These are phyloP conservation scores for Physocephala rufipes DNA, from an alignment of 2,888 invertebrate genomes.

Conservation along the genomic window DNA sequence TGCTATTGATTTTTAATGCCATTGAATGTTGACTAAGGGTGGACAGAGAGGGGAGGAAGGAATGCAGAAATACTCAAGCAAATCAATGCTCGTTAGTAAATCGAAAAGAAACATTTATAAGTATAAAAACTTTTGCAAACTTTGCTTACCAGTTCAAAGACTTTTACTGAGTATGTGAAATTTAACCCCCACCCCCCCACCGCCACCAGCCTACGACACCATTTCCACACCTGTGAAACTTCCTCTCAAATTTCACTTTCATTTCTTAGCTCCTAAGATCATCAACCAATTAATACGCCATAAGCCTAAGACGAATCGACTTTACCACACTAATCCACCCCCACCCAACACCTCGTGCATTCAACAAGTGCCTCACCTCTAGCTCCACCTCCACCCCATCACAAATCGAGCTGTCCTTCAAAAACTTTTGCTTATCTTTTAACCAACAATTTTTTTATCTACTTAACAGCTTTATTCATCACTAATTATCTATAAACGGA, in stretches of 20 bases:
- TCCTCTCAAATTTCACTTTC: too few relatives aligned
- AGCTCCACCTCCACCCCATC: background rate
- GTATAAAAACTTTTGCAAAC: too few relatives aligned
- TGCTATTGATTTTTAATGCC: conserved; percentile 29
- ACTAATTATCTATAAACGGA: conserved; percentile 32
- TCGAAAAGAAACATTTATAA: too few relatives aligned
- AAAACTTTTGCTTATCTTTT: background rate
- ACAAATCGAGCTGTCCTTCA: too few relatives aligned
- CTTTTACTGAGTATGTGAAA: background rate
- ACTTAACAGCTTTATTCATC: conserved; percentile 44
- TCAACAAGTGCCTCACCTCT: conserved; percentile 33
- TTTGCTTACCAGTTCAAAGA: background rate
- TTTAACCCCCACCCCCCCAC: background rate
- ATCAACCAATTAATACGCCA: too few relatives aligned
- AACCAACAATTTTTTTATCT: background rate
- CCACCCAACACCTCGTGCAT: conserved; percentile 23
- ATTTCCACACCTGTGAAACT: too few relatives aligned
- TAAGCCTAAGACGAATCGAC: background rate
- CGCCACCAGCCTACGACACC: too few relatives aligned
- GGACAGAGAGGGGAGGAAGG: too few relatives aligned
- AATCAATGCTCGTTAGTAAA: too few relatives aligned
- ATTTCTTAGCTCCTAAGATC: too few relatives aligned
- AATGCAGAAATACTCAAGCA: too few relatives aligned
- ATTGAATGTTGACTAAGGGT: background rate
- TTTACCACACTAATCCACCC: background rate